These are phyloP conservation scores for Stichodactyla helianthus DNA, from an alignment of 64 coral and sea anemone species.

Conservation along the genomic window DNA sequence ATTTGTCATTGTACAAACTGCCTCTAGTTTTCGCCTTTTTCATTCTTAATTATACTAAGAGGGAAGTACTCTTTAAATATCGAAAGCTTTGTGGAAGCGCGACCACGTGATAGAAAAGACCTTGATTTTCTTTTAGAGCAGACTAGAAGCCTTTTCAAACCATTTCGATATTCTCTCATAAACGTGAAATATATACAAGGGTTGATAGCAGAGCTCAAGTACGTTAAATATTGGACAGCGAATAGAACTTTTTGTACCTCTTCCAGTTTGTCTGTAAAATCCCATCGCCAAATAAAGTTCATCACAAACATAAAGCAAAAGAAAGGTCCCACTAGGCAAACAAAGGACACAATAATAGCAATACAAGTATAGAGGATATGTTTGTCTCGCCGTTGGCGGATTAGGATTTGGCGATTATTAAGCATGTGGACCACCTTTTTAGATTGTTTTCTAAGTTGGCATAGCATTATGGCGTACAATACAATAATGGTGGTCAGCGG, in stretches of 20 bases:
- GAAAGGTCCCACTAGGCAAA: neutral
- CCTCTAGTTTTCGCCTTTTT: neutral
- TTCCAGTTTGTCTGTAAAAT: neutral
- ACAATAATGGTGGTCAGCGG: neutral
- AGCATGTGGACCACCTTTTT: neutral
- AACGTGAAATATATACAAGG: constrained; percentile 2
- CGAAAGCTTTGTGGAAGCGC: neutral
- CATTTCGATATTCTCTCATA: neutral
- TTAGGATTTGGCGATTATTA: neutral
- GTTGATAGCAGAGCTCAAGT: constrained; percentile 5
- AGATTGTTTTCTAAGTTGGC: neutral
- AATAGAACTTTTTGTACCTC: neutral
- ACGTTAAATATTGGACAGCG: neutral
- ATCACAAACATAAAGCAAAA: neutral
- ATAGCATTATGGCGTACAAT: neutral
- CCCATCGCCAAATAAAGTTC: neutral
- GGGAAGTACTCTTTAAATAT: neutral
- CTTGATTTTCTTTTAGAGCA: neutral
- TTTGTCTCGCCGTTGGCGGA: neutral
- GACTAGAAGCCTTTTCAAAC: neutral
- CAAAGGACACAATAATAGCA: neutral
- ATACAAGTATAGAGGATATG: neutral
- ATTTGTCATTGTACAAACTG: neutral
- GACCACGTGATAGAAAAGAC: neutral
- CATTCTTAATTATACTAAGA: neutral